A percentile compares a stretch with the other conserved stretches of the same genome.
phyloP scores from a whole-genome alignment of 92 coral and sea anemone species.

The Epizoanthus scotinus region DNA sequence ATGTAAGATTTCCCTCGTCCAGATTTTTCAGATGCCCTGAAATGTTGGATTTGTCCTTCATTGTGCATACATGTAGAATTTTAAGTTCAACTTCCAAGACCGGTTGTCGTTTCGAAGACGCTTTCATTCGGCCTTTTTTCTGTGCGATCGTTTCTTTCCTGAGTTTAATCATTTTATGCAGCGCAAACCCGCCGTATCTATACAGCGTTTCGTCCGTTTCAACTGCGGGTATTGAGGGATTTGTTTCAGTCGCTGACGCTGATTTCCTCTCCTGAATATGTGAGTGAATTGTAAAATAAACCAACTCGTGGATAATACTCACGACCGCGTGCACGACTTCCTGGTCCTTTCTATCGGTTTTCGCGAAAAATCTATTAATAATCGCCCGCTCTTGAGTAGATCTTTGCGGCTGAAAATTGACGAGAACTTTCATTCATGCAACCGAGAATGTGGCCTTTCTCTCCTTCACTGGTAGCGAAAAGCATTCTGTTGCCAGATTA shows the following conservation, averaged over 20 bases:
- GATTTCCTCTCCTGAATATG: slow-evolving; percentile 25
- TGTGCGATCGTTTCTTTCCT: slow-evolving; percentile 26
- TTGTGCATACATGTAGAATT: background rate
- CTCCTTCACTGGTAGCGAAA: background rate
- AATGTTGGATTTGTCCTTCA: slow-evolving; percentile 36
- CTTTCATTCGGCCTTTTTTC: slow-evolving; percentile 21
- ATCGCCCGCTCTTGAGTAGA: slow-evolving; percentile 52
- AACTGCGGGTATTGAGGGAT: background rate
- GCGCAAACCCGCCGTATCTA: slow-evolving; percentile 50
- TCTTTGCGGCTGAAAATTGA: slow-evolving; percentile 46
- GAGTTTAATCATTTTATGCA: slow-evolving; percentile 48
- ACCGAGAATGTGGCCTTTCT: slow-evolving; percentile 43
- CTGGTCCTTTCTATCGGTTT: too few species aligned
- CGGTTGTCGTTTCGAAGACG: too few species aligned
- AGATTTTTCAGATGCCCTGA: background rate
- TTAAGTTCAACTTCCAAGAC: slow-evolving; percentile 26
- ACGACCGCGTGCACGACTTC: slow-evolving; percentile 41
- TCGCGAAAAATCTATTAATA: slow-evolving; percentile 28
- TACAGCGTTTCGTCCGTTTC: slow-evolving; percentile 41
- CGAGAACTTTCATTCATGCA: slow-evolving; percentile 43
- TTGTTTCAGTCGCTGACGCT: background rate
- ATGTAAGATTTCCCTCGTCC: slow-evolving; percentile 32
- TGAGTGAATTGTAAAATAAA: slow-evolving; percentile 16
- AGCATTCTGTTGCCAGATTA: slow-evolving; percentile 28
- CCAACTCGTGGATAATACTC: slow-evolving; percentile 52